Evolutionary conservation across 2,113 vertebrate genomes (phyloP).

Genomic region (Hippocampus barbouri): DNA sequence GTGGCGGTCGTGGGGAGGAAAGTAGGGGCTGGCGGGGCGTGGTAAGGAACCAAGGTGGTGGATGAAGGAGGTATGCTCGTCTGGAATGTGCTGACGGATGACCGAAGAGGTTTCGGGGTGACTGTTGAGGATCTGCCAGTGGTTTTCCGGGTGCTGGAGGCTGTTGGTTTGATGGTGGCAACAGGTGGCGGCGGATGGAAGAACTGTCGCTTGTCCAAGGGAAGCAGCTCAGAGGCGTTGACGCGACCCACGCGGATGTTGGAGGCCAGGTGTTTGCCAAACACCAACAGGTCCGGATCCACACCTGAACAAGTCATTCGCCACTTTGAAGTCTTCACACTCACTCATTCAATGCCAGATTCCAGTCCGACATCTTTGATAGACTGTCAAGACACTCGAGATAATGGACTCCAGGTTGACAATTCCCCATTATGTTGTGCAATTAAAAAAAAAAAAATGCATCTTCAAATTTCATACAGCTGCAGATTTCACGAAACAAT

Average conservation of each 20-base stretch:
- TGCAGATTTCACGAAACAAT: too few species aligned
- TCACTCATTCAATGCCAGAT: not conserved
- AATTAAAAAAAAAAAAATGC: not conserved
- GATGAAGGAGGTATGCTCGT: not conserved
- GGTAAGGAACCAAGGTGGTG: not conserved
- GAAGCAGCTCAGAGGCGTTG: conserved; percentile 67
- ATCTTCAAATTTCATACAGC: too few species aligned
- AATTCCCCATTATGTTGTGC: too few species aligned
- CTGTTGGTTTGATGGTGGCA: conserved; percentile 13
- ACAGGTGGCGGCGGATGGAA: conserved; percentile 47
- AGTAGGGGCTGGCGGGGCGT: not conserved
- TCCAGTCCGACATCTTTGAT: not conserved
- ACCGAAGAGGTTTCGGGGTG: not conserved
- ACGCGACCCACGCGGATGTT: conserved; percentile 65
- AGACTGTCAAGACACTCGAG: not conserved
- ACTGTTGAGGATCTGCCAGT: conserved; percentile 4
- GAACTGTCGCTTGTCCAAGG: conserved; percentile 72
- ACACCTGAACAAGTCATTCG: conserved; percentile 65
- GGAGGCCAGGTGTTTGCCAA: conserved; percentile 76
- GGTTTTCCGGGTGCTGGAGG: conserved; percentile 11
- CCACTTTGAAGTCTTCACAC: not conserved
- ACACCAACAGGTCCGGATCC: conserved; percentile 91
- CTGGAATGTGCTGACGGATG: not conserved
- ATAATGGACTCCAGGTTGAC: not conserved
- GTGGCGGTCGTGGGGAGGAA: not conserved